Evolutionary conservation across 2,888 invertebrate genomes (phyloP).

Genomic region (Noctuana brunneofusca): DNA sequence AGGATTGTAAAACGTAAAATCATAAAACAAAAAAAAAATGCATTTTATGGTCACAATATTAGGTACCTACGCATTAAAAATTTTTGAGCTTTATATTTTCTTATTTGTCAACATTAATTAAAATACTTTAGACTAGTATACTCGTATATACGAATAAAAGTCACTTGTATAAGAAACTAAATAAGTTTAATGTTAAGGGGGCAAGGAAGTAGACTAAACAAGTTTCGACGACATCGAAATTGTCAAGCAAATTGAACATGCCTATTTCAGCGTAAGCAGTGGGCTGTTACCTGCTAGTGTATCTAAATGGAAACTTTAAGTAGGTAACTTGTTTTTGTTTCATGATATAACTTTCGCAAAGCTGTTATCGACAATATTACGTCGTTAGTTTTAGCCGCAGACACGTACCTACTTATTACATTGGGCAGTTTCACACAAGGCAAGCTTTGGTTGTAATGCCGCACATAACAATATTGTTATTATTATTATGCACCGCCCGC

Average conservation of each 20-base stretch:
- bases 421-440: conserved; percentile 5
- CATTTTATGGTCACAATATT: no score
- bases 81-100: no score
- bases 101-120: no score
- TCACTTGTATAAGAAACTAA: neutral
- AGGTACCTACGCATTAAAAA: no score
- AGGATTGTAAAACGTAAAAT: no score
- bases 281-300: neutral
- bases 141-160: neutral
- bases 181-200: neutral
- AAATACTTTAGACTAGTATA: no score
- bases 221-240: conserved; percentile 14
- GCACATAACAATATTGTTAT: neutral
- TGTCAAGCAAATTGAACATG: conserved; percentile 26
- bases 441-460: conserved; percentile 5
- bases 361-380: conserved; percentile 16
- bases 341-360: conserved; percentile 31
- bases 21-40: no score
- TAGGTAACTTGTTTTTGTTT: conserved; percentile 27
- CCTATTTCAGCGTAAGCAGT: conserved; percentile 16
- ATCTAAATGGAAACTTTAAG: conserved; percentile 18
- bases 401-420: conserved; percentile 19
- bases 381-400: conserved; percentile 18
- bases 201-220: neutral
- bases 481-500: neutral